Evolutionary conservation across 2,113 vertebrate species (phyloP).

Genomic region (Typhlomys cinereus): DNA sequence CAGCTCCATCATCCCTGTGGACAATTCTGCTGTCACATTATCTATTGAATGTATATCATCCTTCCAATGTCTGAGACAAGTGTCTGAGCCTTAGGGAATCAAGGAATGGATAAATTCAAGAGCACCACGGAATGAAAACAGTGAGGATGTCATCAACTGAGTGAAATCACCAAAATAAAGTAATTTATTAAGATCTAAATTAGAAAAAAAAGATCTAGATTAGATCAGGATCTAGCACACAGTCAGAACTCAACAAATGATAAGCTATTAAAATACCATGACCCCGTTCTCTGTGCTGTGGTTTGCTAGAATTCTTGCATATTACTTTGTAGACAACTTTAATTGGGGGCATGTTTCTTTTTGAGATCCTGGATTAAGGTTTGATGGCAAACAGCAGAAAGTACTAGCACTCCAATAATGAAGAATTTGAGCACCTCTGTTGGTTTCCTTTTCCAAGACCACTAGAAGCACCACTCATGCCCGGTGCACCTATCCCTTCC

Average conservation of each 20-base stretch:
- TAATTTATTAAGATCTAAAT: too few relatives aligned
- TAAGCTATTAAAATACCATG: neutral
- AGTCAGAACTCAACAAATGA: neutral
- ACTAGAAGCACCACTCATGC: neutral
- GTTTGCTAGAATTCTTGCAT: neutral
- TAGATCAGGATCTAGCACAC: neutral
- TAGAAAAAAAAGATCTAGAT: too few relatives aligned
- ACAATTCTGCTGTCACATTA: neutral
- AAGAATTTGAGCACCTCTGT: rapidly evolving
- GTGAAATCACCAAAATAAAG: neutral
- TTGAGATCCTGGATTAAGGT: neutral
- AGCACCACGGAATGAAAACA: neutral
- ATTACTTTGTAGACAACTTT: neutral
- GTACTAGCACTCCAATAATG: neutral
- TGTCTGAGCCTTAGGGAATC: neutral
- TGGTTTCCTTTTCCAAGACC: neutral
- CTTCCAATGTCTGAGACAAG: neutral
- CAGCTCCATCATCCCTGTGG: rapidly evolving
- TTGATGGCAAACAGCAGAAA: neutral
- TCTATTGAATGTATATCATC: rapidly evolving
- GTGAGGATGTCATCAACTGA: neutral
- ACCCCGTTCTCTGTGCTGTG: neutral
- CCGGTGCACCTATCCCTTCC: too few relatives aligned
- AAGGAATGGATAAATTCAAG: neutral
- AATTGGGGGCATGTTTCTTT: neutral